Evolutionary conservation across 2,888 invertebrate genomes (phyloP), one percentile per base, ranked within the genome.

Genomic region (Junonia oenone): DNA sequence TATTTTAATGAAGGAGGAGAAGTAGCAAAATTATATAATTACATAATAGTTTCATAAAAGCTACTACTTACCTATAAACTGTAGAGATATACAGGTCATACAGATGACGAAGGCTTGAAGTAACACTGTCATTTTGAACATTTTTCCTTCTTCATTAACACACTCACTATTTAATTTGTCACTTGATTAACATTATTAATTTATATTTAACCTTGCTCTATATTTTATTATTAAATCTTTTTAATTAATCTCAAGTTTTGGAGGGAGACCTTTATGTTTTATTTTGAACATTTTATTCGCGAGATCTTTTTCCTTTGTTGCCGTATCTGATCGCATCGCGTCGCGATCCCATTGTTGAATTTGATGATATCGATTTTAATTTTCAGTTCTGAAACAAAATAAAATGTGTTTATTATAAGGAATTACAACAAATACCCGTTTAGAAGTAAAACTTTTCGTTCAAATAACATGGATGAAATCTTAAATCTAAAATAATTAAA

Each of bases 11-110:
- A n/a, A n/a, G n/a, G n/a, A n/a, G n/a, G n/a, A n/a, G n/a, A n/a
- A n/a, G n/a, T n/a, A n/a, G n/a, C n/a, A n/a, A n/a, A n/a, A n/a
- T n/a, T n/a, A n/a, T n/a, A n/a, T n/a, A n/a, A n/a, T 27, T 27
- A 27, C 11, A 1, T 17, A 17, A 9, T 38, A 17, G 6, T 3
- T 11, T 9, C 8, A 0, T 17, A 15, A 17, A 17, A 11, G 13
- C 6, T 43, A 13, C 6, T 13, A 79, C 83, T 83, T 70, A 84
- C 88, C 84, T 67, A 87, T 76, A 47, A 78, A 76, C 66, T 83
- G 80, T 63, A 85, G 68, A 31, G 73, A 72, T 59, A 81, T 67
- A 73, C 78, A 83, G 47, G 73, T 68, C 17, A 64, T 58, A 58
- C 59, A 64, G 52, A 58, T 55, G 48, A 78, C 63, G 56, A 76